Percentiles rank a stretch among this genome's conserved stretches.
Evolutionary conservation across 2,113 vertebrate species (phyloP).

Genomic region (Danionella cerebrum): DNA sequence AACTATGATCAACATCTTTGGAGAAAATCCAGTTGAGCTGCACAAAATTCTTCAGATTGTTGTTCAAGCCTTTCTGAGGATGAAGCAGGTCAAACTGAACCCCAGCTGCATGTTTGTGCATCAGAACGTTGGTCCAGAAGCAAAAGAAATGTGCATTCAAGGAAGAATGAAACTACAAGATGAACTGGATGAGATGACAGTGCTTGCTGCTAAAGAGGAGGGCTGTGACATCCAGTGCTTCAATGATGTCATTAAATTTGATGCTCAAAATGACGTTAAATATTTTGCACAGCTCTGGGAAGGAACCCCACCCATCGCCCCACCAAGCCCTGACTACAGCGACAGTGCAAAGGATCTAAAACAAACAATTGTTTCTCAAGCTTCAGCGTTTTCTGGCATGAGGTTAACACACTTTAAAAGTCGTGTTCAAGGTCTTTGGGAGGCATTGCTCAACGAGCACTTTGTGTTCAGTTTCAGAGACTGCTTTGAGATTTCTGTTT

Average conservation of each 20-base stretch:
- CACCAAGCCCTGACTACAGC: too few species aligned
- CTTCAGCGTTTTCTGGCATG: too few species aligned
- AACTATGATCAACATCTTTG: conserved; percentile 60
- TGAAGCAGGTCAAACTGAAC: conserved; percentile 55
- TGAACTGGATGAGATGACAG: conserved; percentile 53
- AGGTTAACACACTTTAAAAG: too few species aligned
- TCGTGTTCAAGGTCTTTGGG: too few species aligned
- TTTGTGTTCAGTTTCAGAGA: too few species aligned
- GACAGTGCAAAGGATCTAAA: conserved; percentile 35
- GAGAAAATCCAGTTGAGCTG: conserved; percentile 59
- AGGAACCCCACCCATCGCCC: too few species aligned
- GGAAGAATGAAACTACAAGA: conserved; percentile 49
- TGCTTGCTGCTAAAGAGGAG: conserved; percentile 51
- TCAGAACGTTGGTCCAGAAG: conserved; percentile 55
- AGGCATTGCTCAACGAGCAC: too few species aligned
- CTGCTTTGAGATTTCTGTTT: too few species aligned
- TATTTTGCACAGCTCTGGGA: conserved; percentile 39
- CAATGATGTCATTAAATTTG: conserved; percentile 42
- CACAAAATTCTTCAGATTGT: too few species aligned
- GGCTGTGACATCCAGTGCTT: conserved; percentile 41
- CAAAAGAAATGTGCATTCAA: conserved; percentile 50
- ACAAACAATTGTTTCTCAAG: background rate
- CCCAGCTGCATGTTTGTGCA: conserved; percentile 64
- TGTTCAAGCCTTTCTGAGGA: conserved; percentile 62
- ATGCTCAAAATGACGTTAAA: conserved; percentile 39